Base-by-base conservation (phyloP, 2,113 vertebrate species). In the Rhodinocichla rosea region DNA sequence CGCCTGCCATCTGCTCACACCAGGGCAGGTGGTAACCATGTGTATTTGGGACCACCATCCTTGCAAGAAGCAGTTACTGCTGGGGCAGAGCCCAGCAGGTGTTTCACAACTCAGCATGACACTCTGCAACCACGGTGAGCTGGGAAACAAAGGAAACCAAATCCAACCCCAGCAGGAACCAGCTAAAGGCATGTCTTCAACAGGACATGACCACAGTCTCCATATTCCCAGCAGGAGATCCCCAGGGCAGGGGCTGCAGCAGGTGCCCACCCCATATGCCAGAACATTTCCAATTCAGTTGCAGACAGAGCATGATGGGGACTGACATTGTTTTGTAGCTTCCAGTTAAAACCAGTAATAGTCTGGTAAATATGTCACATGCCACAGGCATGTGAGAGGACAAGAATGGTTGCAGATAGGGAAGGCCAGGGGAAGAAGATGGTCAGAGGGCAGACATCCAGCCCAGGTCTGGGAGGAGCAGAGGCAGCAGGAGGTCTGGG, bases 271-370 rank as follows among this genome's bases (percentile, higher is more conserved):
- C 16, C 33, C 26, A 37, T 3, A 9, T 3, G 49, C 17, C 83
- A 39, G 35, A n/a, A 76, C 35, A 49, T 27, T 84, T 60, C 70
- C 53, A 68, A 3, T 33, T 52, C 62, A 23, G 44, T 8, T 5
- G 2, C 26, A 91, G 67, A 74, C 4, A 5, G n/a, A 33, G 30
- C 63, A 76, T 0, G 0, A 55, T 49, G 69, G 42, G 7, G 30
- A 69, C 82, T 47, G 53, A 82, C 75, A 42, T 2, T 2, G 40
- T 30, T 90, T 53, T 39, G 40, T 39, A 55, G 60, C 40, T 91
- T 85, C 92, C 88, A 95, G 67, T 65, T 74, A 59, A 92, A 63
- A 85, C 71, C 90, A 83, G 92, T 73, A 83, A 83, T 10, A 60
- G 62, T 42, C 69, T 75, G 57, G 74, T 84, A 59, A 84, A 56